Percentiles rank a stretch among this genome's conserved stretches.
Evolutionary conservation across 2,797 vertebrate species (phyloP).

Genomic region (Ctenochaetus hawaiiensis): DNA sequence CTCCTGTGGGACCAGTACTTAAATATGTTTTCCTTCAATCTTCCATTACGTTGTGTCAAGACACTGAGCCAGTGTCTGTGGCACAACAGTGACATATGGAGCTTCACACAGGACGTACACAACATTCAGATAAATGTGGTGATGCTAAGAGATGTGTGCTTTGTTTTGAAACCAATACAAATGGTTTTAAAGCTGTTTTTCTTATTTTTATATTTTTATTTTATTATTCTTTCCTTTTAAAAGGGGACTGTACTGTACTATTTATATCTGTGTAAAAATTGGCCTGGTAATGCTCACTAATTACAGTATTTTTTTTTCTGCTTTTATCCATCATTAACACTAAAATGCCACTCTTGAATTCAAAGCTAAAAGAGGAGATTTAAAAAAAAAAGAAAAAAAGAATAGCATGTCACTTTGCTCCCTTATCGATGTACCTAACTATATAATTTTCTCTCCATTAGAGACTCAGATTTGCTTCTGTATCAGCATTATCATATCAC

Average conservation of each 20-base stretch:
- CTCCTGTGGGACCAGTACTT: constrained; percentile 70
- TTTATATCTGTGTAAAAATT: constrained; percentile 29
- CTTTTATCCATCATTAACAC: constrained; percentile 63
- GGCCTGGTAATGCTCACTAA: constrained; percentile 40
- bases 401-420: constrained; percentile 66
- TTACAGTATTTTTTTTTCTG: constrained; percentile 51
- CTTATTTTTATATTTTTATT: neutral
- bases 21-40: constrained; percentile 67
- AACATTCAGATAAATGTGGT: constrained; percentile 26
- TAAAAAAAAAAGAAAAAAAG: constrained; percentile 41
- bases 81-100: constrained; percentile 56
- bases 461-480: constrained; percentile 57
- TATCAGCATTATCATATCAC: constrained; percentile 73
- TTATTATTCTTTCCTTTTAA: constrained; percentile 1
- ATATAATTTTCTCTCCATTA: constrained; percentile 80
- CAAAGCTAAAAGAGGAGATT: constrained; percentile 35
- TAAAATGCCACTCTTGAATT: constrained; percentile 54
- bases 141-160: neutral
- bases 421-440: constrained; percentile 62
- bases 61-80: constrained; percentile 28
- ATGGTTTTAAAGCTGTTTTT: neutral
- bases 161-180: neutral
- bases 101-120: constrained; percentile 10
- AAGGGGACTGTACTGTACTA: constrained; percentile 19
- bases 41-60: constrained; percentile 50